Conservation (phyloP, 2,797 vertebrate genomes). For the Propithecus perrieri region DNA sequence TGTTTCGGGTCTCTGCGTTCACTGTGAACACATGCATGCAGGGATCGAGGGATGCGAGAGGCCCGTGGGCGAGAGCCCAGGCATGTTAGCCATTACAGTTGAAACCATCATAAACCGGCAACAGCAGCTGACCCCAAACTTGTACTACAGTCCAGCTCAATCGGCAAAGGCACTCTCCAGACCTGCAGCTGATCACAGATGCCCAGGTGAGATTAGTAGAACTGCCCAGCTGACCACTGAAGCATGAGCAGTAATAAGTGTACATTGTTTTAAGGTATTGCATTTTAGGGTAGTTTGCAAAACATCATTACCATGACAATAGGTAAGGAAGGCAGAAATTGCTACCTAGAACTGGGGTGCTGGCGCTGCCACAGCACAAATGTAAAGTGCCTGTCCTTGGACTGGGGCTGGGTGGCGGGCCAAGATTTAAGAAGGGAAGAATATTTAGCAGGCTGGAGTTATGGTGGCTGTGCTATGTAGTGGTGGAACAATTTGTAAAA, state of each 20-base stretch:
- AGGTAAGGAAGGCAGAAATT: neutral
- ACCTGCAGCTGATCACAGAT: neutral
- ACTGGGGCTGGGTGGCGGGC: too few relatives aligned
- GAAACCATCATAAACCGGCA: neutral
- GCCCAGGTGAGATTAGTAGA: neutral
- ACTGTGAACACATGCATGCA: accelerated
- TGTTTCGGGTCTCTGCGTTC: neutral
- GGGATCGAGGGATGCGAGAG: too few relatives aligned
- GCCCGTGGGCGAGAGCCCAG: too few relatives aligned
- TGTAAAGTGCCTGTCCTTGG: neutral
- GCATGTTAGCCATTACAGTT: neutral
- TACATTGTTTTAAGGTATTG: accelerated
- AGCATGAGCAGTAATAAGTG: neutral
- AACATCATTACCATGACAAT: neutral
- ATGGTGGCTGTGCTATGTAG: neutral
- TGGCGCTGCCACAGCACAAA: accelerated
- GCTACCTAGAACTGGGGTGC: neutral
- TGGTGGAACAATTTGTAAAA: neutral
- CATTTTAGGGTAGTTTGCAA: neutral
- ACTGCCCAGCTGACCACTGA: too few relatives aligned
- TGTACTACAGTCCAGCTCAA: too few relatives aligned
- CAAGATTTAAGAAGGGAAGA: accelerated
- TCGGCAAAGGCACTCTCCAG: neutral
- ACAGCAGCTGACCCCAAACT: too few relatives aligned
- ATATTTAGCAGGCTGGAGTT: neutral